phyloP scores from a whole-genome alignment of 2,797 vertebrate genomes.

The Gobionotothen gibberifrons region DNA sequence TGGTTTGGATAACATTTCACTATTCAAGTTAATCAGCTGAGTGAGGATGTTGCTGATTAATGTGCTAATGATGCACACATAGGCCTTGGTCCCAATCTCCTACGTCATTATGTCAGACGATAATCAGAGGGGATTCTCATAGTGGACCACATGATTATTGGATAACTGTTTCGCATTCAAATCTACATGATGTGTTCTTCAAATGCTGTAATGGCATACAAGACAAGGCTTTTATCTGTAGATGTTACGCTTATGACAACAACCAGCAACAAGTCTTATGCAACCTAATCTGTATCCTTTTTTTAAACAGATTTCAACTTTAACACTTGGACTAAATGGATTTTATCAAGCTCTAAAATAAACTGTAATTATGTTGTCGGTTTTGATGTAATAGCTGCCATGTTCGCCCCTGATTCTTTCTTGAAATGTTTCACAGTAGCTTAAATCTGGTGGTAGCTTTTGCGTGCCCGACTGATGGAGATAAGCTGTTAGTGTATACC shows the following conservation, averaged over 20 bases:
- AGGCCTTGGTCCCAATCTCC: slow-evolving; percentile 71
- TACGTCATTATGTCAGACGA: slow-evolving; percentile 64
- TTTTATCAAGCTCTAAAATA: neutral
- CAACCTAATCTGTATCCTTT: slow-evolving; percentile 12
- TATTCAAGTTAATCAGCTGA: slow-evolving; percentile 41
- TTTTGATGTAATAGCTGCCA: neutral
- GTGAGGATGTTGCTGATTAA: slow-evolving; percentile 37
- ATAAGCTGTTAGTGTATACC: slow-evolving; percentile 42
- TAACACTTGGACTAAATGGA: neutral
- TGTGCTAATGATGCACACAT: slow-evolving; percentile 60
- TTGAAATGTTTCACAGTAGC: neutral
- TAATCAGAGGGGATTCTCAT: slow-evolving; percentile 56
- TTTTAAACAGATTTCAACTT: slow-evolving; percentile 25
- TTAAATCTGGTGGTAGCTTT: slow-evolving; percentile 18
- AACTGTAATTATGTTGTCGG: neutral
- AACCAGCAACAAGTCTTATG: neutral
- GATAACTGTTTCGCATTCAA: slow-evolving; percentile 34
- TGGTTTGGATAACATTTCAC: slow-evolving; percentile 44
- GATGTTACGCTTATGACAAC: slow-evolving; percentile 33
- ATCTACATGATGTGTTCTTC: slow-evolving; percentile 44
- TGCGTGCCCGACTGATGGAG: slow-evolving; percentile 14
- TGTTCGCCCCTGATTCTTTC: neutral
- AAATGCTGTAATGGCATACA: slow-evolving; percentile 29
- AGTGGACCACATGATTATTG: slow-evolving; percentile 40
- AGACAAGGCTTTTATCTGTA: slow-evolving; percentile 25